Evolutionary conservation across 2,888 invertebrate genomes (phyloP).

Genomic region (Masnerella sp.): DNA sequence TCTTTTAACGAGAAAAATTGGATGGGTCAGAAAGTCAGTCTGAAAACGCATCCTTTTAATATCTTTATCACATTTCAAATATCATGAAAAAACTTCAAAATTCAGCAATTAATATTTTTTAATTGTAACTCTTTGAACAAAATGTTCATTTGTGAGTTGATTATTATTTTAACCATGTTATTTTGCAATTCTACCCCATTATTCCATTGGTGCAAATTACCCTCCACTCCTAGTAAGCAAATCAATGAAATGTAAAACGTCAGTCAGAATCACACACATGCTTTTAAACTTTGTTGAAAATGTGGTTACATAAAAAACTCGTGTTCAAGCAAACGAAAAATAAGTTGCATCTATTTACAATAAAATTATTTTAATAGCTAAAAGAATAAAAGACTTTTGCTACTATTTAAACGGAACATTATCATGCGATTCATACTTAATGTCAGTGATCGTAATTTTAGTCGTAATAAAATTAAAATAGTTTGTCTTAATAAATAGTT

Average conservation of each 20-base stretch:
- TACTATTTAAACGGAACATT: background rate
- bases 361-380: background rate
- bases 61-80: background rate
- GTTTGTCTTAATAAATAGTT: too few species aligned
- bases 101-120: too few species aligned
- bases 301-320: background rate
- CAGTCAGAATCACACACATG: background rate
- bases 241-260: background rate
- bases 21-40: conserved; percentile 32
- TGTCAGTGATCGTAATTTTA: background rate
- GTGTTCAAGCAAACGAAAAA: too few species aligned
- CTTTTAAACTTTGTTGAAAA: background rate
- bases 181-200: too few species aligned
- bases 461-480: background rate
- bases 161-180: background rate
- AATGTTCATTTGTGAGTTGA: background rate
- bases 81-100: background rate
- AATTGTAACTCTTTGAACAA: too few species aligned
- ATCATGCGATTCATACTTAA: background rate
- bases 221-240: background rate
- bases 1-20: conserved; percentile 13
- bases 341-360: background rate
- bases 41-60: conserved; percentile 25
- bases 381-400: conserved; percentile 1
- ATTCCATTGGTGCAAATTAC: too few species aligned